Conservation (phyloP, 1,140 invertebrate genomes). For the Homalodisca vitripennis region DNA sequence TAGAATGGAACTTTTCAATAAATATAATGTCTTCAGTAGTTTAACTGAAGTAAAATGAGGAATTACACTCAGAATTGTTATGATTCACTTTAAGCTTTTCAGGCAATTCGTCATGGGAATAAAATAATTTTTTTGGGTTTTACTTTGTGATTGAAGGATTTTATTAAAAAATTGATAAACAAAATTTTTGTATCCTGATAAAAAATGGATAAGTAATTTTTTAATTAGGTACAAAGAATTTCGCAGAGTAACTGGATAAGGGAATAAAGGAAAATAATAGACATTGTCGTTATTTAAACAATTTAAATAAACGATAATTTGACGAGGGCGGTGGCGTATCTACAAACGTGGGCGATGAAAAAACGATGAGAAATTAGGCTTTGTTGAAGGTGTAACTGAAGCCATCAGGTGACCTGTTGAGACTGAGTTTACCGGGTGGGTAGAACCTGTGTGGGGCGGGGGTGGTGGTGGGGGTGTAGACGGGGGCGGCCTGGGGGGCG, state of each 20-base stretch:
- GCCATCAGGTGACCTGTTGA: slow-evolving; percentile 81
- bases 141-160: too few relatives aligned
- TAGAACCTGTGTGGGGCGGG: slow-evolving; percentile 68
- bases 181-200: too few relatives aligned
- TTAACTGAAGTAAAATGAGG: too few relatives aligned
- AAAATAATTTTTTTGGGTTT: too few relatives aligned
- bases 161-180: too few relatives aligned
- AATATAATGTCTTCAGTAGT: too few relatives aligned
- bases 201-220: too few relatives aligned
- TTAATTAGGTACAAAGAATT: too few relatives aligned
- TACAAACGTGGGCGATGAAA: neutral
- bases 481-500: slow-evolving; percentile 28
- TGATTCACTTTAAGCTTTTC: too few relatives aligned
- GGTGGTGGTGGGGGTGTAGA: slow-evolving; percentile 59
- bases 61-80: too few relatives aligned
- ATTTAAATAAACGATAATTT: slow-evolving; percentile 21
- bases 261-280: neutral
- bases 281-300: slow-evolving; percentile 14
- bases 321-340: neutral
- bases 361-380: slow-evolving; percentile 35
- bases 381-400: slow-evolving; percentile 80
- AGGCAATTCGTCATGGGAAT: too few relatives aligned
- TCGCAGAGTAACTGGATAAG: neutral
- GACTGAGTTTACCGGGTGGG: slow-evolving; percentile 76
- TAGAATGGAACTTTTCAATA: too few relatives aligned